These are phyloP conservation scores for Aptenodytes forsteri DNA, from an alignment of 2,113 vertebrate genomes.

Conservation along the genomic window DNA sequence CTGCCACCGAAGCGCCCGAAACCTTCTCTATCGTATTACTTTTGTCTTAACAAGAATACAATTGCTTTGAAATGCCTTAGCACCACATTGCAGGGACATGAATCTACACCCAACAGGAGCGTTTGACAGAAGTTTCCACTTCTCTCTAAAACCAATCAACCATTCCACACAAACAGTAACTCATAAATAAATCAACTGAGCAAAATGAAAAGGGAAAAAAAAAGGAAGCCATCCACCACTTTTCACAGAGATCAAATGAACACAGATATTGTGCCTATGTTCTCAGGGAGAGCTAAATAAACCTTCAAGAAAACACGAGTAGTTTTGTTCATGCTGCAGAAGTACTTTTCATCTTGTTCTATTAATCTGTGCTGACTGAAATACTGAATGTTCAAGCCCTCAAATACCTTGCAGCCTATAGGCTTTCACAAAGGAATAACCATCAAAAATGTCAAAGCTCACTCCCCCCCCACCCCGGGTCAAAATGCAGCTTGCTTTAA, in stretches of 20 bases:
- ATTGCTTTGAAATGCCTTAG: neutral
- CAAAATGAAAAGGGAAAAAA: neutral
- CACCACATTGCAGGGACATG: neutral
- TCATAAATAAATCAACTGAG: constrained; percentile 2
- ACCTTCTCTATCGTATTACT: neutral
- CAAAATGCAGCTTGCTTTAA: neutral
- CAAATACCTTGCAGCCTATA: neutral
- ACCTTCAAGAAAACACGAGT: neutral
- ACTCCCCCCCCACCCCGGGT: neutral
- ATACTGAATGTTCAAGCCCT: neutral
- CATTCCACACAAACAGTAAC: neutral
- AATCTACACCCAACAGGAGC: neutral
- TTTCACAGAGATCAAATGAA: neutral
- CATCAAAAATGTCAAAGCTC: neutral
- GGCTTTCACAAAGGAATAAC: neutral
- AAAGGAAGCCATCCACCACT: neutral
- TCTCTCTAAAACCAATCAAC: neutral
- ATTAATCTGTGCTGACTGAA: neutral
- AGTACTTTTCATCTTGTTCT: neutral
- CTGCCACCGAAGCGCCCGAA: neutral
- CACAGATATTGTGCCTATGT: neutral
- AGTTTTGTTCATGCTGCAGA: neutral
- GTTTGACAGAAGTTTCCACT: neutral
- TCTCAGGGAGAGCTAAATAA: neutral
- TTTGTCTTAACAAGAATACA: neutral